These are phyloP conservation scores for Xenopus borealis DNA, from an alignment of 2,113 vertebrate species.

Conservation along the genomic window DNA sequence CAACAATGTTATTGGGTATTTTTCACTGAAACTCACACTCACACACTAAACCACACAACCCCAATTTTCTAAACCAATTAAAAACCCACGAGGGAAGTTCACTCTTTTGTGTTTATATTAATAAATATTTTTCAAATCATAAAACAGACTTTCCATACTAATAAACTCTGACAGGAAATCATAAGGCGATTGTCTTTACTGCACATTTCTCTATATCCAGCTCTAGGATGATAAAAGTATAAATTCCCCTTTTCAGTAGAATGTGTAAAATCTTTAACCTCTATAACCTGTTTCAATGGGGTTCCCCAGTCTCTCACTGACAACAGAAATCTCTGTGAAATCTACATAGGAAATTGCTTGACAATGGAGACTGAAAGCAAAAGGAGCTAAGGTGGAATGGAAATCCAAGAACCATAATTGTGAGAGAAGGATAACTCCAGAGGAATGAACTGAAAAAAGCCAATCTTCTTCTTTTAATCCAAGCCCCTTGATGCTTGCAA, in stretches of 20 bases:
- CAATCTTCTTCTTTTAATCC: not conserved
- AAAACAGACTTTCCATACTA: too few relatives aligned
- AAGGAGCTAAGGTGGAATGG: not conserved
- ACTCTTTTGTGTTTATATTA: too few relatives aligned
- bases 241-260: not conserved
- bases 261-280: not conserved
- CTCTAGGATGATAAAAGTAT: not conserved
- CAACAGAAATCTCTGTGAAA: not conserved
- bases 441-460: not conserved
- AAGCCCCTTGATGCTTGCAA: not conserved
- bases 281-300: not conserved
- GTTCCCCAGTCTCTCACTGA: not conserved
- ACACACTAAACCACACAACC: too few relatives aligned
- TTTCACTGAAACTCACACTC: too few relatives aligned
- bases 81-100: too few relatives aligned
- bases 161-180: not conserved
- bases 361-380: slow-evolving; percentile 21
- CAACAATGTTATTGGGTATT: too few relatives aligned
- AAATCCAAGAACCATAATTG: slow-evolving; percentile 7
- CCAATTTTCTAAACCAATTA: too few relatives aligned
- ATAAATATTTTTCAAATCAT: too few relatives aligned
- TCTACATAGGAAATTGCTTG: not conserved
- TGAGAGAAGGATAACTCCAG: not conserved
- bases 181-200: not conserved
- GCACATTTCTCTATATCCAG: not conserved